Base-by-base conservation (phyloP, 2,797 vertebrate genomes). In the Megaceryle alcyon region DNA sequence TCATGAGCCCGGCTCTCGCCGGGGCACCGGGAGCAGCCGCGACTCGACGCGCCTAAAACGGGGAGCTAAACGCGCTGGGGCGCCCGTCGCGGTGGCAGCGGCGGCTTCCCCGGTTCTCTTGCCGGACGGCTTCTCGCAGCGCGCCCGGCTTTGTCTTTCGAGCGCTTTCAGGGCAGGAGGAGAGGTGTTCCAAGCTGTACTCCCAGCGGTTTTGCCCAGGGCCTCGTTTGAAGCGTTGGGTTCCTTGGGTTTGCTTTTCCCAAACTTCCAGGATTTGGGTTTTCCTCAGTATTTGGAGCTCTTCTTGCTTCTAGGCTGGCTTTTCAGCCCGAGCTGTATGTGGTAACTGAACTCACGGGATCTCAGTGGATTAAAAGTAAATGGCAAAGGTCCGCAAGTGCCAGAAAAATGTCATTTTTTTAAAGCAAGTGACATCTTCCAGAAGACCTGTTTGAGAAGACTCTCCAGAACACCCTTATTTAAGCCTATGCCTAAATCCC, bases 1-100 rank as follows among this genome's bases (percentile, higher is more conserved):
- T 99, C 95, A 99, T 99, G 99, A 99, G 57, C 94, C 98, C 10
- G 66, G 96, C 49, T 51, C 49, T 51, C 14, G 49, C 49, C 49
- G 49, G 49, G 25, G 49, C 49, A 6, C 49, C 49, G 26, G 49
- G 26, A 10, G 25, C 49, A 9, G 49, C 49, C 49, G 26, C 49
- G 5, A 8, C 49, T 26, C 49, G 49, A 16, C 90, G 84, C 49
- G 77, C 92, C 3, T 95, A 77, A 44, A 53, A 53, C 29, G 35
- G 59, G 35, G 35, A 61, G 25, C 53, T 28, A 16, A 16, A 28
- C 5, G 49, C 26, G 49, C 26, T 16, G 25, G 49, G 49, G 49
- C 5, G 25, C 53, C 53, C 28, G 53, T 31, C 53, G 29, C 48
- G 48, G 23, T 8, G 21, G 46, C 46, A 17, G 57, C 57, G 33